Percentiles rank a stretch among this genome's conserved stretches.
Conservation (phyloP, 2,888 invertebrate genomes). For the Brachyptera putata region DNA sequence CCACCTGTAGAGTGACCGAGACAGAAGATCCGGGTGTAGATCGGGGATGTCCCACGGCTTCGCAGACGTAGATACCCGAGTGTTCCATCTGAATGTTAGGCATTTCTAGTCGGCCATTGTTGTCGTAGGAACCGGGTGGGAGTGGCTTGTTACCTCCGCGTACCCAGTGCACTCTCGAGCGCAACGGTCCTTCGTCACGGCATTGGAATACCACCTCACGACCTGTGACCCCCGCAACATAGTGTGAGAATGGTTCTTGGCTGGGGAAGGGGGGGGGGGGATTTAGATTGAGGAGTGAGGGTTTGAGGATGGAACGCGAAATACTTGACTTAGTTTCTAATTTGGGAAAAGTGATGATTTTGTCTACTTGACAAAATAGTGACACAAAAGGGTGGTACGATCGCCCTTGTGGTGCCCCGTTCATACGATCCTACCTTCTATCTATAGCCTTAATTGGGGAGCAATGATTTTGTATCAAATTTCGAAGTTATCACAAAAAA, state of each 20-base stretch:
- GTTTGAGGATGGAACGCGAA: too few species aligned
- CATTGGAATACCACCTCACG: slow-evolving; percentile 92
- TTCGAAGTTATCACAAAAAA: too few species aligned
- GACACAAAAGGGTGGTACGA: too few species aligned
- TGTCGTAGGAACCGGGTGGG: slow-evolving; percentile 70
- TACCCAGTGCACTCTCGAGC: slow-evolving; percentile 72
- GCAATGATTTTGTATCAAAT: too few species aligned
- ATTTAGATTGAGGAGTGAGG: too few species aligned
- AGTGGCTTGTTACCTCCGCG: slow-evolving; percentile 67
- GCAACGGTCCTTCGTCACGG: slow-evolving; percentile 77
- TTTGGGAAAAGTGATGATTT: too few species aligned
- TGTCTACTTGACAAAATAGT: too few species aligned
- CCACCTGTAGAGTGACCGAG: slow-evolving; percentile 67
- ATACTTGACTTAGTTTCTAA: too few species aligned
- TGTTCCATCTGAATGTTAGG: slow-evolving; percentile 71
- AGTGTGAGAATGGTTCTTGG: background rate
- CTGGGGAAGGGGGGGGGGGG: too few species aligned
- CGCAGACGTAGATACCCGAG: slow-evolving; percentile 78
- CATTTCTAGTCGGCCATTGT: slow-evolving; percentile 79
- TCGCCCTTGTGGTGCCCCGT: too few species aligned
- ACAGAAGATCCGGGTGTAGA: slow-evolving; percentile 61
- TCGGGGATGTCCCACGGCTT: slow-evolving; percentile 63
- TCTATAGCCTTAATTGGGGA: too few species aligned
- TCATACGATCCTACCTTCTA: too few species aligned
- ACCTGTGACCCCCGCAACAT: slow-evolving; percentile 51